A percentile compares a stretch with the other conserved stretches of the same genome.
Evolutionary conservation across 2,797 vertebrate species (phyloP).

Genomic region (Naso thynnoides): DNA sequence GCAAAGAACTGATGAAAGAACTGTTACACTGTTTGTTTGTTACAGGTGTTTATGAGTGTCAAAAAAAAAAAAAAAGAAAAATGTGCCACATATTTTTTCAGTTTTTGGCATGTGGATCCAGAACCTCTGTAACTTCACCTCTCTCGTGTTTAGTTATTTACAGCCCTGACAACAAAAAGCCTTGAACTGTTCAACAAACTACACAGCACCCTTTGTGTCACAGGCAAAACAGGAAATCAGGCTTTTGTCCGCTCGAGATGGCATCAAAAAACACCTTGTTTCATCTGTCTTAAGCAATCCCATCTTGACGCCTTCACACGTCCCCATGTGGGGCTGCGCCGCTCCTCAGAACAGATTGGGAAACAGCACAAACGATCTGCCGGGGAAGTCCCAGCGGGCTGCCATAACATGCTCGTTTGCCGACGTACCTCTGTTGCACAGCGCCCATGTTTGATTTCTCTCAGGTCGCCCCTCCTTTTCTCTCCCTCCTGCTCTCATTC

Average conservation of each 20-base stretch:
- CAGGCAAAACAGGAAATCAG: constrained; percentile 85
- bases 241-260: constrained; percentile 85
- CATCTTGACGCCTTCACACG: constrained; percentile 84
- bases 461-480: constrained; percentile 79
- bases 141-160: constrained; percentile 82
- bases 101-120: constrained; percentile 65
- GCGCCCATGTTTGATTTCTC: constrained; percentile 87
- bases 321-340: constrained; percentile 82
- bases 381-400: constrained; percentile 85
- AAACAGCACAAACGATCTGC: constrained; percentile 87
- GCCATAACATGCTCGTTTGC: constrained; percentile 86
- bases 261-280: constrained; percentile 85
- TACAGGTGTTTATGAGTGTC: constrained; percentile 58
- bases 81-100: constrained; percentile 53
- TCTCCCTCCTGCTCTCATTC: constrained; percentile 70
- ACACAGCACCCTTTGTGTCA: constrained; percentile 82
- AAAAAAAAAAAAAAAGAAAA: constrained; percentile 37
- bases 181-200: constrained; percentile 82
- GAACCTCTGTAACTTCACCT: constrained; percentile 69
- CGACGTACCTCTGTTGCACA: constrained; percentile 81
- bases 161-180: constrained; percentile 79
- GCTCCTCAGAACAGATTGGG: constrained; percentile 87
- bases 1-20: constrained; percentile 43
- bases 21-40: constrained; percentile 58
- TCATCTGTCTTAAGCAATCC: constrained; percentile 90